Evolutionary conservation across 2,113 vertebrate species (phyloP).

Genomic region (Antechinus flavipes): DNA sequence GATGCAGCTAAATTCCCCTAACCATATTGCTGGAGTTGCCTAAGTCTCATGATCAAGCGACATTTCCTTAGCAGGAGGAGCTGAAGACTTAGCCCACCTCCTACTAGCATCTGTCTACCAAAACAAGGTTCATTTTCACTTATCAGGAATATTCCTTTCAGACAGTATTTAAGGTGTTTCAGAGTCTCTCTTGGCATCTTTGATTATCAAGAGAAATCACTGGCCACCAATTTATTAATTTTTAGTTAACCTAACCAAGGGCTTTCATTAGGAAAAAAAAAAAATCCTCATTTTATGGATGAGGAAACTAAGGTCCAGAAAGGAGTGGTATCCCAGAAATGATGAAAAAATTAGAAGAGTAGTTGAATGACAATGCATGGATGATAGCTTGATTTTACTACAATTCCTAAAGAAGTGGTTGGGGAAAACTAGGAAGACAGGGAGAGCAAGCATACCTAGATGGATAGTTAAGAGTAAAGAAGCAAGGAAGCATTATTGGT

Average conservation of each 20-base stretch:
- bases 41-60: not conserved
- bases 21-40: not conserved
- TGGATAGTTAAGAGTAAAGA: not conserved
- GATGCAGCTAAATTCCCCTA: no score
- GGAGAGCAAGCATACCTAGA: not conserved
- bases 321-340: not conserved
- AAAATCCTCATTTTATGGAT: not conserved
- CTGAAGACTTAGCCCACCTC: not conserved
- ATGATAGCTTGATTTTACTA: not conserved
- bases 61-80: not conserved
- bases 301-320: not conserved
- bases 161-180: not conserved
- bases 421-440: not conserved
- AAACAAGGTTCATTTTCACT: not conserved
- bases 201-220: not conserved
- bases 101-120: not conserved
- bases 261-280: not conserved
- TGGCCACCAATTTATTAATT: not conserved
- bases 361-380: not conserved
- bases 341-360: not conserved
- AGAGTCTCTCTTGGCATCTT: no score
- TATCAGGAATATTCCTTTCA: no score
- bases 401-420: not conserved
- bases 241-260: no score
- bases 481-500: not conserved